A percentile compares a stretch with the other conserved stretches of the same genome.
phyloP scores from a whole-genome alignment of 1,140 invertebrate genomes.

The Zaprionus inermis region DNA sequence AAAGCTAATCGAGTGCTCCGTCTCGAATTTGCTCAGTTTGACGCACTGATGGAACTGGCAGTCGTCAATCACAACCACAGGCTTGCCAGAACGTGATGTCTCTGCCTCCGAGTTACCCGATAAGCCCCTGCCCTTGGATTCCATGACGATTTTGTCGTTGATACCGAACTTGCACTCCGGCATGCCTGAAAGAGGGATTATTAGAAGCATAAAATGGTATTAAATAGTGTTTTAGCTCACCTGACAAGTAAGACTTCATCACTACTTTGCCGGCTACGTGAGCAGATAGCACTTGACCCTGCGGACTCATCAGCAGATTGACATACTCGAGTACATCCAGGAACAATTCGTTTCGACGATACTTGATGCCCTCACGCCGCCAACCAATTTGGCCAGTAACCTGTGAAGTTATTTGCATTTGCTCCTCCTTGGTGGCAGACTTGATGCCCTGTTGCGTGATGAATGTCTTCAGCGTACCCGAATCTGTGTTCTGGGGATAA shows the following conservation, averaged over 20 bases:
- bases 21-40: slow-evolving; percentile 99
- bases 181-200: slow-evolving; percentile 88
- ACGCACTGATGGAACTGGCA: slow-evolving; percentile 99
- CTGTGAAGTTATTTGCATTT: slow-evolving; percentile 99
- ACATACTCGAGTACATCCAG: slow-evolving; percentile 99
- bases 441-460: slow-evolving; percentile 99
- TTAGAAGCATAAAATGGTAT: not conserved
- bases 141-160: slow-evolving; percentile 99
- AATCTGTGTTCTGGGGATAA: slow-evolving; percentile 99
- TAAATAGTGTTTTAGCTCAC: slow-evolving; percentile 37
- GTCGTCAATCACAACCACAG: slow-evolving; percentile 99
- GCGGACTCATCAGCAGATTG: slow-evolving; percentile 99
- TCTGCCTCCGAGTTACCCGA: slow-evolving; percentile 92
- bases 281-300: slow-evolving; percentile 99
- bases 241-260: slow-evolving; percentile 99
- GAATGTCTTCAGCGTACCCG: slow-evolving; percentile 99
- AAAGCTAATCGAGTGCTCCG: slow-evolving; percentile 99
- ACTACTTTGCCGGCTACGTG: slow-evolving; percentile 99
- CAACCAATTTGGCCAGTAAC: slow-evolving; percentile 99
- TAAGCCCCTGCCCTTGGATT: slow-evolving; percentile 93
- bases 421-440: slow-evolving; percentile 99
- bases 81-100: slow-evolving; percentile 94
- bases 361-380: slow-evolving; percentile 99
- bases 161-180: slow-evolving; percentile 99
- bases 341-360: slow-evolving; percentile 99